Evolutionary conservation across 2,113 vertebrate genomes (phyloP).

Genomic region (Chionis minor): DNA sequence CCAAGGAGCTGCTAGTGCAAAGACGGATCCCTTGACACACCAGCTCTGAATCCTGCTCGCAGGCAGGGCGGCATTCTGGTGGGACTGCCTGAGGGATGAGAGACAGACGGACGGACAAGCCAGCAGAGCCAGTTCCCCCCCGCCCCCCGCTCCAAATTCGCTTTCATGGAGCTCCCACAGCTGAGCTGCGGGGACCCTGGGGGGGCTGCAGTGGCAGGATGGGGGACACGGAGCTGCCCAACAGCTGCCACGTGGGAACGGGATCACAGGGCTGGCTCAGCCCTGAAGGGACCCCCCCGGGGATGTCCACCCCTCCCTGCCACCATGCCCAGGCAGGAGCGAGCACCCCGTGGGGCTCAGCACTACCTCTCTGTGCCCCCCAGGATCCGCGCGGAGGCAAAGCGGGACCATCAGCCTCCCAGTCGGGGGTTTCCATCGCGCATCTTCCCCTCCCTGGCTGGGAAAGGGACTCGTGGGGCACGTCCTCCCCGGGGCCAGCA

Average conservation of each 20-base stretch:
- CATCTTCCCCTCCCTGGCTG: background rate
- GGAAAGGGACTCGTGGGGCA: background rate
- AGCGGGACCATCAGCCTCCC: background rate
- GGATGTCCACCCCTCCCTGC: background rate
- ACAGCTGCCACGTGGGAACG: rapidly evolving
- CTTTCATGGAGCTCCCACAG: background rate
- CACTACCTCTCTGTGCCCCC: background rate
- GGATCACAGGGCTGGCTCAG: background rate
- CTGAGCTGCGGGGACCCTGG: background rate
- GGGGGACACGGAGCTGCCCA: background rate
- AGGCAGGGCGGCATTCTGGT: background rate
- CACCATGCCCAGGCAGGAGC: background rate
- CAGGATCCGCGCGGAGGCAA: background rate
- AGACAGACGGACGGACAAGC: background rate
- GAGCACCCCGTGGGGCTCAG: background rate
- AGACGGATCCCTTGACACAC: background rate
- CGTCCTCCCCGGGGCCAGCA: rapidly evolving
- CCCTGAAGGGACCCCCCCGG: background rate
- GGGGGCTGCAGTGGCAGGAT: background rate
- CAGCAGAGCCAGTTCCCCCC: background rate
- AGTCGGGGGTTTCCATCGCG: background rate
- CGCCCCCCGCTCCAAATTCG: background rate
- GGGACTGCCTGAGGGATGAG: background rate
- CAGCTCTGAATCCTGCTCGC: background rate
- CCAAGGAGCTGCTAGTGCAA: background rate